Evolutionary conservation across 1,140 invertebrate species (phyloP), one percentile per base, ranked within the genome.

Genomic region (Heterodera schachtii): DNA sequence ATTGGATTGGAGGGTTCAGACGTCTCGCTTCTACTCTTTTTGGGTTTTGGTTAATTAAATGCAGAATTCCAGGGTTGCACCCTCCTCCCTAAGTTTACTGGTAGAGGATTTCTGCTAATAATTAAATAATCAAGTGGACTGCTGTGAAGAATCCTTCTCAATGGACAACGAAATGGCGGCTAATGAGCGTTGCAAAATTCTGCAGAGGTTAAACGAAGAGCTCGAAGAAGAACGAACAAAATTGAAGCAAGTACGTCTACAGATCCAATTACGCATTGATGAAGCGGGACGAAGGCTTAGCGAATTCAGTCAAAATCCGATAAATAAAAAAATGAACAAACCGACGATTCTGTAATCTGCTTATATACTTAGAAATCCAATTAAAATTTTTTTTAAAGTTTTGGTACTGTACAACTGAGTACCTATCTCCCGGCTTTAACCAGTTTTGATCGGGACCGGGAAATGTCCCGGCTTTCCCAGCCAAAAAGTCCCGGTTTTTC

Each of bases 261-360:
- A 85, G 60, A 44, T 85, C n/a, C 76, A 85, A 66, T 57, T 85
- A 49, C 81, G 84, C 19, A 75, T 84, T 21, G 84, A 84, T 9
- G 84, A 84, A 66, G 74, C 84, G 3, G 66, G 83, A 47, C 46
- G 64, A 76, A 66, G 21, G 8, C 75, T 66, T 8, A 41, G 43
- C 31, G n/a, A 57, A 49, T 21, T 57, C 31, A 70, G 9, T 19
- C 21, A 67, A 19, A 69, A 77, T n/a, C 6, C 57, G 5, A 31
- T 21, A 70, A 78, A 31, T 16, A 11, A 21, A 47, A 47, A 71
- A 71, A 16, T 13, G 46, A 71, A 46, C 8, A 78, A 66, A 11
- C 76, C 76, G 19, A 66, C 60, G 60, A 1, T n/a, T 13, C 19
- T 57, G n/a, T 57, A n/a, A 78, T 52, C 16, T 31, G 1, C 31